Conservation (phyloP, 2,888 invertebrate species). For the Athalia cordata region DNA sequence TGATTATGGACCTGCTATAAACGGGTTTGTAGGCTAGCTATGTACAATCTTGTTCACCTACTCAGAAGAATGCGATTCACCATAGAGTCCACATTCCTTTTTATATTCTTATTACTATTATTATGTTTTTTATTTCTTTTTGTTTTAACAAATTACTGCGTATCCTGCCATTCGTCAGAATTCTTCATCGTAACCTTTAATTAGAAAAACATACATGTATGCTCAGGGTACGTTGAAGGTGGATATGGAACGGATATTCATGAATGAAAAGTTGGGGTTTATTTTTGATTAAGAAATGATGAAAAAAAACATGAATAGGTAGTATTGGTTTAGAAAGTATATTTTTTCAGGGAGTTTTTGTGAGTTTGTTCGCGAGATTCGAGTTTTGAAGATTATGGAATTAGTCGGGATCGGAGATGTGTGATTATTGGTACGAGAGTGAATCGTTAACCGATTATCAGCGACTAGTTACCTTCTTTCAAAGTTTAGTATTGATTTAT, state of each 20-base stretch:
- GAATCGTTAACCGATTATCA: constrained; percentile 35
- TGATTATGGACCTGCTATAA: constrained; percentile 32
- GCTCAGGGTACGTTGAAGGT: too few relatives aligned
- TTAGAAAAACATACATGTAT: too few relatives aligned
- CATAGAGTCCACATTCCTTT: too few relatives aligned
- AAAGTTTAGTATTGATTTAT: constrained; percentile 40
- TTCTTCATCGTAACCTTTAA: too few relatives aligned
- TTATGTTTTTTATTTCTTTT: too few relatives aligned
- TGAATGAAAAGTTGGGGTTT: background rate
- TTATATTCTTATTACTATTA: too few relatives aligned
- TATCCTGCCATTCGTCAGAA: too few relatives aligned
- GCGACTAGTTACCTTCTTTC: constrained; percentile 41
- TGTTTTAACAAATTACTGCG: too few relatives aligned
- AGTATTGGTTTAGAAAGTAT: background rate
- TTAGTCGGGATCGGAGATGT: background rate
- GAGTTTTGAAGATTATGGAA: background rate
- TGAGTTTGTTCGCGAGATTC: background rate
- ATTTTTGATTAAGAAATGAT: background rate
- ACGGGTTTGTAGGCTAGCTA: background rate
- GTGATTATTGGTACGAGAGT: constrained; percentile 18
- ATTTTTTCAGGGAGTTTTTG: background rate
- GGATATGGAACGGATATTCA: background rate
- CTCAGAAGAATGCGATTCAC: too few relatives aligned
- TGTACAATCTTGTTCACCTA: too few relatives aligned
- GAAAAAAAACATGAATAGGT: background rate